These are phyloP conservation scores for Clarias fuscus DNA, from an alignment of 2,797 vertebrate genomes.

Conservation along the genomic window DNA sequence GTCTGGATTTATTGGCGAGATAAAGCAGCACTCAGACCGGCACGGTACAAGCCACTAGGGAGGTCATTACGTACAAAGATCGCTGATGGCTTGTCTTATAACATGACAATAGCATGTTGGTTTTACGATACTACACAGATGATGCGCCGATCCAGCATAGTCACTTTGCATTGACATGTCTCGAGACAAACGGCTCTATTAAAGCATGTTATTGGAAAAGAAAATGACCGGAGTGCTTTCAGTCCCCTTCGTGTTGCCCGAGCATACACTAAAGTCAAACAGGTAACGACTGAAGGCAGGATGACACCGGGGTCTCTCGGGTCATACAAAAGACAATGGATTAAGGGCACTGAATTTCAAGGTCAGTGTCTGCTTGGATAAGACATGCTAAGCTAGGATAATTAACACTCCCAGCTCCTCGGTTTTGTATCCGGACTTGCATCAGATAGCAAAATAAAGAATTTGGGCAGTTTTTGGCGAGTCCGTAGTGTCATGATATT, in stretches of 20 bases:
- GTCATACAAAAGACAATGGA: neutral
- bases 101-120: slow-evolving; percentile 18
- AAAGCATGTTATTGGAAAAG: slow-evolving; percentile 33
- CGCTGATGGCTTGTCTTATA: neutral
- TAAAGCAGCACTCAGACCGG: neutral
- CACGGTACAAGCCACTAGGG: neutral
- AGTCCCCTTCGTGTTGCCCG: neutral
- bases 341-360: neutral
- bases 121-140: neutral
- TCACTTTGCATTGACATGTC: neutral
- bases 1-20: slow-evolving; percentile 6
- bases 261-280: neutral
- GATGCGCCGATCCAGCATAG: too few species aligned
- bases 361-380: slow-evolving; percentile 1
- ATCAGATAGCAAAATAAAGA: slow-evolving; percentile 24
- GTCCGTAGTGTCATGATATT: slow-evolving; percentile 32
- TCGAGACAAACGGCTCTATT: slow-evolving; percentile 27
- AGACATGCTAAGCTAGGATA: neutral
- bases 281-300: neutral
- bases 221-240: neutral
- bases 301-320: neutral
- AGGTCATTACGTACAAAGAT: slow-evolving; percentile 6
- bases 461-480: neutral
- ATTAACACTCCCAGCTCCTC: neutral
- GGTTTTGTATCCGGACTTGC: neutral